Percentiles rank a stretch among this genome's conserved stretches.
phyloP scores from a whole-genome alignment of 2,113 vertebrate genomes.

The Calyptommatus sinebrachiatus region DNA sequence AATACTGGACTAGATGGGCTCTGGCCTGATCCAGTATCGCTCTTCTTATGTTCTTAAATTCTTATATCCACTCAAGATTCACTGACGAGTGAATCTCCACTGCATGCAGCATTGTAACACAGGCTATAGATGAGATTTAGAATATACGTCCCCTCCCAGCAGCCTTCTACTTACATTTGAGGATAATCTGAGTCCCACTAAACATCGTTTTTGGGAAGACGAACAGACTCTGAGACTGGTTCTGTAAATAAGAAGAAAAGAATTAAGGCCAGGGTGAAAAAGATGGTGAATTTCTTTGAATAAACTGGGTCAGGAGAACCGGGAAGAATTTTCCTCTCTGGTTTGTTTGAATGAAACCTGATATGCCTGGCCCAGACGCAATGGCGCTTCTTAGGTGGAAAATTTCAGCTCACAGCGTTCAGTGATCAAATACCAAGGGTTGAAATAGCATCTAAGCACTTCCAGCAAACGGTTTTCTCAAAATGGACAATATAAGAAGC shows the following conservation, averaged over 20 bases:
- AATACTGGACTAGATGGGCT: too few species aligned
- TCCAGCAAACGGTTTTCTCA: neutral
- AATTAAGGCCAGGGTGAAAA: fast-evolving
- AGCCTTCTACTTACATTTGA: conserved; percentile 62
- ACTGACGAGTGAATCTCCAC: too few species aligned
- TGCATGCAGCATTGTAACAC: too few species aligned
- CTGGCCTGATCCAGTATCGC: too few species aligned
- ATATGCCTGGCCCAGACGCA: neutral
- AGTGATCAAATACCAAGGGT: neutral
- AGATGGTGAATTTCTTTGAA: neutral
- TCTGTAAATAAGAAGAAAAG: conserved; percentile 1
- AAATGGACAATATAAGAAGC: neutral
- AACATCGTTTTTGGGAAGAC: conserved; percentile 72
- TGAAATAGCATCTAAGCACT: neutral
- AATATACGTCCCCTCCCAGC: neutral
- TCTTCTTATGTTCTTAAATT: too few species aligned
- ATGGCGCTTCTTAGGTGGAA: neutral
- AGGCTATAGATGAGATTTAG: too few species aligned
- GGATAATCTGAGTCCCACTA: conserved; percentile 56
- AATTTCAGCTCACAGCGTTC: neutral
- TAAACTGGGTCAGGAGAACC: neutral
- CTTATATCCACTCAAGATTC: too few species aligned
- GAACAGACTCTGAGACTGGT: conserved; percentile 24
- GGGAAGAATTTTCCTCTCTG: neutral
- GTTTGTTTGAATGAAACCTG: neutral